phyloP scores from a whole-genome alignment of 2,888 invertebrate species.

The Aphidoletes aphidimyza region DNA sequence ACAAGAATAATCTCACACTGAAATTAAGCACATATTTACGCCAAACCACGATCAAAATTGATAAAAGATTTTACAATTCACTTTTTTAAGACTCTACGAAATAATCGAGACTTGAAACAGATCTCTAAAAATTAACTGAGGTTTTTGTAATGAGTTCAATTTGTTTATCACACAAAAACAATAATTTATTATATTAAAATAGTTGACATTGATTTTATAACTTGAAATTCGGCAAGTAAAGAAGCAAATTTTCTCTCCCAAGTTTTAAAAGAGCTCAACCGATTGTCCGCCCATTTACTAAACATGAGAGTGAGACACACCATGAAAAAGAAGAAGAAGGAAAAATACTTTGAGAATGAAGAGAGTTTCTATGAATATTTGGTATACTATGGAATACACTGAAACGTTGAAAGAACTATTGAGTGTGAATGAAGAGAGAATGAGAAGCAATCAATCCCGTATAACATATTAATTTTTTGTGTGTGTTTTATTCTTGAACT shows the following conservation, averaged over 20 bases:
- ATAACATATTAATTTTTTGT: neutral
- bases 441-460: neutral
- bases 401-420: neutral
- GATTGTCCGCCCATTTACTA: conserved; percentile 41
- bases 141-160: neutral
- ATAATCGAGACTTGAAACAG: neutral
- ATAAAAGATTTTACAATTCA: neutral
- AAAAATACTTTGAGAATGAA: conserved; percentile 36
- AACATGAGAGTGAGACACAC: conserved; percentile 30
- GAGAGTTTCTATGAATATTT: conserved; percentile 30
- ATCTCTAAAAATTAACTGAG: neutral
- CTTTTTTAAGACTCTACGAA: neutral
- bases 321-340: neutral
- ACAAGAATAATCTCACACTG: neutral
- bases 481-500: neutral
- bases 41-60: neutral
- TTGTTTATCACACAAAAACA: neutral
- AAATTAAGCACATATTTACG: conserved; percentile 24
- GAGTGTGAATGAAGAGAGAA: neutral
- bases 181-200: neutral
- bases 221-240: neutral
- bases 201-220: conserved; percentile 1
- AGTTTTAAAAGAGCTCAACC: conserved; percentile 27
- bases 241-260: neutral
- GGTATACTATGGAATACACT: neutral